Base-by-base conservation (phyloP, 1,140 invertebrate genomes). In the Trypoxylus dichotomus region DNA sequence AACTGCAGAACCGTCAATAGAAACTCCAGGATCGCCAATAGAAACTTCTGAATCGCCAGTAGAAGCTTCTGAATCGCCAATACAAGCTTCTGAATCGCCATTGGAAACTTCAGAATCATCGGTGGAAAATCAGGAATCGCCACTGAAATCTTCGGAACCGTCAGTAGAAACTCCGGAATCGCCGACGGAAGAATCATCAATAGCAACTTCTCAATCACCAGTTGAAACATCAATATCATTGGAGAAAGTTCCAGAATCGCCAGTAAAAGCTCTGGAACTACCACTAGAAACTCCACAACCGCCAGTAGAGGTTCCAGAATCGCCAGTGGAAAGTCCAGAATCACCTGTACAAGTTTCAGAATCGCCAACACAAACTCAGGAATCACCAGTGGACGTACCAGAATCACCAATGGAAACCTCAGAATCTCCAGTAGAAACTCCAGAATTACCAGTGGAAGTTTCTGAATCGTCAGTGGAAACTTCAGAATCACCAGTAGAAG, bases 261-360 rank as follows among this genome's bases (percentile, higher is more conserved):
- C 79, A 76, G 80, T 68, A 41, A 75, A 82, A 81, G 27, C 42
- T 8, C 25, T 47, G 32, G 19, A 63, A 25, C 13, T 0, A 10
- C 15, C 10, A 58, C 0, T 2, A n/a, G 6, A 19, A 0, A 15
- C 10, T 2, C 25, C 10, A 29, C 13, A 37, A 63, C n/a, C 13
- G 10, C 25, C 10, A 27, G 19, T 15, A 32, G 19, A 27, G n/a
- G 11, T 8, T 13, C 1, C 42, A 3, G 76, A 80, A 76, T 8
- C 76, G 25, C 37, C 75, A 58, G 54, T 6, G 10, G 43, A 82
- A 79, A 2, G 29, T 0, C 13, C 74, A 13, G 77, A 80, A 25
- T 11, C 60, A 54, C 6, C 77, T 25, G 42, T 71, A 43, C 73
- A 81, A 74, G 54, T n/a, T 75, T 47, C 77, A 10, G 60, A 43